A percentile compares a stretch with the other conserved stretches of the same genome.
phyloP scores from a whole-genome alignment of 2,113 vertebrate species.

The Anguilla japonica region DNA sequence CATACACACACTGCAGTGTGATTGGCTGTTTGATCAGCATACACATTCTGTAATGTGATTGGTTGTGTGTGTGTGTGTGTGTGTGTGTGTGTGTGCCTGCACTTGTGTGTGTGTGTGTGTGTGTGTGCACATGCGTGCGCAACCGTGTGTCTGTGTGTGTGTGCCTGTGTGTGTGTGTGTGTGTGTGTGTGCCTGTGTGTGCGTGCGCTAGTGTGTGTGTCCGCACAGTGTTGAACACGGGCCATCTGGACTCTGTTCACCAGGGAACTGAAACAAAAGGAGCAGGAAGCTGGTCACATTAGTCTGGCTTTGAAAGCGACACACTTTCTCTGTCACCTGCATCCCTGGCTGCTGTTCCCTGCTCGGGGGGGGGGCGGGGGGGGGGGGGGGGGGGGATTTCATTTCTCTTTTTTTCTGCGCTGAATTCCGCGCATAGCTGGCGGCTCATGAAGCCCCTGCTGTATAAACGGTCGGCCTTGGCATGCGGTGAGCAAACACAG shows the following conservation, averaged over 20 bases:
- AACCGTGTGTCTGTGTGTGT: no score
- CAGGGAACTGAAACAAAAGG: constrained; percentile 66
- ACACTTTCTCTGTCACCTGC: constrained; percentile 53
- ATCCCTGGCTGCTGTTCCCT: constrained; percentile 51
- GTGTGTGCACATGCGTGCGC: neutral
- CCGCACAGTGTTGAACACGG: neutral
- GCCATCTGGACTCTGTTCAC: constrained; percentile 23
- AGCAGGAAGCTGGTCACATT: constrained; percentile 71
- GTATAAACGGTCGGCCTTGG: neutral
- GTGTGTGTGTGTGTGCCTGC: no score
- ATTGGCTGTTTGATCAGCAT: no score
- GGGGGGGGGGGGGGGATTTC: neutral
- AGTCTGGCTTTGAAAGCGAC: constrained; percentile 50
- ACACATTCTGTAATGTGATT: no score
- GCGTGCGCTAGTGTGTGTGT: constrained; percentile 22
- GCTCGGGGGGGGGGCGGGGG: neutral
- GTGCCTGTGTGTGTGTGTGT: constrained; percentile 10
- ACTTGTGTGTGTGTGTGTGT: neutral
- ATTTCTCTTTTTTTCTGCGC: neutral
- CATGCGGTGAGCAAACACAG: neutral
- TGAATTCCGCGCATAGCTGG: neutral
- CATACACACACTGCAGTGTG: no score
- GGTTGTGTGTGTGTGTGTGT: no score
- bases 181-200: neutral
- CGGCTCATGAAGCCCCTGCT: neutral